These are phyloP conservation scores for Dendrolimus punctatus DNA, from an alignment of 1,140 invertebrate species.

Conservation along the genomic window DNA sequence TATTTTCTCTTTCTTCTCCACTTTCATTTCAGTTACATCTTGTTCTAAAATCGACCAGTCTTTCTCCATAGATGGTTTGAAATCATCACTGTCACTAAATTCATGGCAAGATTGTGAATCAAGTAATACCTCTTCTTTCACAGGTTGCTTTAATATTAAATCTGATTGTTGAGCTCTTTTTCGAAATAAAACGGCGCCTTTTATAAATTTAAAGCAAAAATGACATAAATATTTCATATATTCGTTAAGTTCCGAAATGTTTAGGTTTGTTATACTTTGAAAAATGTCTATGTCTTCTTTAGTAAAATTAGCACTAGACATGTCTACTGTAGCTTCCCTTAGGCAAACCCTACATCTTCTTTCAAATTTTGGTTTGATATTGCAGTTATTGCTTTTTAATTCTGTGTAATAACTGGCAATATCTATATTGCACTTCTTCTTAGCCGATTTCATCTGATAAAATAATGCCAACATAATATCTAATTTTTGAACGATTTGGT, in stretches of 20 bases:
- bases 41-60: slow-evolving; percentile 4
- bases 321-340: slow-evolving; percentile 24
- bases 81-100: slow-evolving; percentile 5
- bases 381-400: slow-evolving; percentile 8
- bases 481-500: not conserved
- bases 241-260: slow-evolving; percentile 27
- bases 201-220: slow-evolving; percentile 33
- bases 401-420: slow-evolving; percentile 18
- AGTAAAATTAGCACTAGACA: slow-evolving; percentile 21
- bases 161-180: slow-evolving; percentile 29
- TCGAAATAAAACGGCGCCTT: slow-evolving; percentile 33
- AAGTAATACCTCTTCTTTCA: slow-evolving; percentile 16
- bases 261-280: slow-evolving; percentile 24
- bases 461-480: slow-evolving; percentile 30
- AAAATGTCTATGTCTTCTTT: slow-evolving; percentile 28
- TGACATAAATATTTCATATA: slow-evolving; percentile 36
- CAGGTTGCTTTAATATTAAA: slow-evolving; percentile 18
- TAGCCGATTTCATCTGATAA: slow-evolving; percentile 29
- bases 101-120: slow-evolving; percentile 5
- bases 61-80: slow-evolving; percentile 13
- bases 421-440: slow-evolving; percentile 14
- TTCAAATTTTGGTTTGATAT: slow-evolving; percentile 6
- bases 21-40: slow-evolving; percentile 8
- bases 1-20: slow-evolving; percentile 19
- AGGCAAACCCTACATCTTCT: slow-evolving; percentile 29